Evolutionary conservation across 2,113 vertebrate genomes (phyloP).

Genomic region (Cygnus atratus): DNA sequence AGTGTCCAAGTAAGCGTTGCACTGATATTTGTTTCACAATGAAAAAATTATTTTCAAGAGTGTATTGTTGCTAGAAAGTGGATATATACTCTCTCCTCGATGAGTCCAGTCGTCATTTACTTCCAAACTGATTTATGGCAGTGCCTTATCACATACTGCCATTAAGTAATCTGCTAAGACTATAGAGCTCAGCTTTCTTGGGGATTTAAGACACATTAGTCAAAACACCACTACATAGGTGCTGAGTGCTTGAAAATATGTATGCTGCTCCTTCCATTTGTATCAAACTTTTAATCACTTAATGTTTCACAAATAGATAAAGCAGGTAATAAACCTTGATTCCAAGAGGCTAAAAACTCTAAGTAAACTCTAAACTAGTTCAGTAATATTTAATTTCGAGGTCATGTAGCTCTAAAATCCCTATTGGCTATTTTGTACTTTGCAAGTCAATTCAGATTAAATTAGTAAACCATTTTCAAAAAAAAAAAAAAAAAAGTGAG

Average conservation of each 20-base stretch:
- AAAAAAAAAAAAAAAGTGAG: background rate
- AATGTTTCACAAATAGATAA: conserved; percentile 2
- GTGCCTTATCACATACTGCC: background rate
- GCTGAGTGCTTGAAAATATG: conserved; percentile 31
- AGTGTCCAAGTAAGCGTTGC: conserved; percentile 56
- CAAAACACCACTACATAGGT: background rate
- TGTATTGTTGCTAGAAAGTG: background rate
- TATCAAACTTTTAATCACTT: conserved; percentile 27
- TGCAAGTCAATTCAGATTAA: background rate
- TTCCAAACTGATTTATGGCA: conserved; percentile 29
- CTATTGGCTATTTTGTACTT: background rate
- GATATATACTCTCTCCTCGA: background rate
- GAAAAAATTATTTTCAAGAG: conserved; percentile 49
- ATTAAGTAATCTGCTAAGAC: conserved; percentile 43
- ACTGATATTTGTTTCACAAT: conserved; percentile 31
- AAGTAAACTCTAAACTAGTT: background rate
- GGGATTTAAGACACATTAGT: background rate
- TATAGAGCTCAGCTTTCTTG: conserved; percentile 28
- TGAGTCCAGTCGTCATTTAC: background rate
- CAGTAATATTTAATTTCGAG: background rate
- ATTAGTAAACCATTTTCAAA: background rate
- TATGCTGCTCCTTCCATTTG: background rate
- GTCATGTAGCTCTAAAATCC: background rate
- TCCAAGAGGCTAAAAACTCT: background rate
- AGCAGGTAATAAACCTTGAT: background rate